Percentiles rank a stretch among this genome's conserved stretches.
These are phyloP conservation scores for Spilosoma lubricipeda DNA, from an alignment of 2,888 invertebrate genomes.

Conservation along the genomic window DNA sequence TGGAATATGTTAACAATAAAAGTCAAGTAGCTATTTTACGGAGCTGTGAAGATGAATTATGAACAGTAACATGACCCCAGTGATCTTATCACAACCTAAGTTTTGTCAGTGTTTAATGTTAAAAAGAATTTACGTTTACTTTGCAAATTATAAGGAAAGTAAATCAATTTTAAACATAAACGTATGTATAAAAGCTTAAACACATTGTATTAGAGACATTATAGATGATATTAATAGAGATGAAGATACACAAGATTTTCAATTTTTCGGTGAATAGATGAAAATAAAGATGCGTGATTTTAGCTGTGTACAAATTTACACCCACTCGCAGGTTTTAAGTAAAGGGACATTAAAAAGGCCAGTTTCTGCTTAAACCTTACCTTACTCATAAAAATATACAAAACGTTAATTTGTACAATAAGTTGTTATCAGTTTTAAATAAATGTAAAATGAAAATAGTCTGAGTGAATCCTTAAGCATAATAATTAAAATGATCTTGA, in stretches of 20 bases:
- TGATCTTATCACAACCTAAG: slow-evolving; percentile 9
- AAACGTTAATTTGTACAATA: too few relatives aligned
- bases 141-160: not conserved
- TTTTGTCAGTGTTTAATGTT: not conserved
- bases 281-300: not conserved
- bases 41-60: slow-evolving; percentile 18
- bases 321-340: not conserved
- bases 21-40: slow-evolving; percentile 12
- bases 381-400: too few relatives aligned
- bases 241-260: not conserved
- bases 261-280: not conserved
- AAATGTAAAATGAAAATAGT: too few relatives aligned
- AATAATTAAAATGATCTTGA: not conserved
- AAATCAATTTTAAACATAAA: not conserved
- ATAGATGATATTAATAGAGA: not conserved
- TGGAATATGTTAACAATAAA: slow-evolving; percentile 34
- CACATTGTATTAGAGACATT: not conserved
- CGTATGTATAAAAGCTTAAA: not conserved
- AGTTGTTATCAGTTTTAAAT: too few relatives aligned
- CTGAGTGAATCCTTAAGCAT: not conserved
- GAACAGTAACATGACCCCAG: slow-evolving; percentile 10
- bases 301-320: not conserved
- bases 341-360: too few relatives aligned
- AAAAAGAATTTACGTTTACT: not conserved
- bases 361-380: too few relatives aligned